A percentile compares a stretch with the other conserved stretches of the same genome.
phyloP scores from a whole-genome alignment of 2,797 vertebrate genomes.

The Capromys pilorides region DNA sequence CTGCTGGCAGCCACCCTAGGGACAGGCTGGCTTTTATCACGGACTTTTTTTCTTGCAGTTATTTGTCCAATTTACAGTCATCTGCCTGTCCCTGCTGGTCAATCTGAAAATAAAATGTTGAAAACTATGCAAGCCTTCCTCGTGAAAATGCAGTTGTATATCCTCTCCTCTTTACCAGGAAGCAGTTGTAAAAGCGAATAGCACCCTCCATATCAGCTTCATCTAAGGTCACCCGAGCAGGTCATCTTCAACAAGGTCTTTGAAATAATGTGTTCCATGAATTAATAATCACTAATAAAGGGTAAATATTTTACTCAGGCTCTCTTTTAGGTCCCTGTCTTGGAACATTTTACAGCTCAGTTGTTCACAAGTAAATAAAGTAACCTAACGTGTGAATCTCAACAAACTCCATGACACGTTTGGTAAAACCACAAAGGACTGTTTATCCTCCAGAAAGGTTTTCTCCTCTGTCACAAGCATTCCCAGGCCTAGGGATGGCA shows the following conservation, averaged over 20 bases:
- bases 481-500: constrained; percentile 17
- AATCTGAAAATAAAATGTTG: constrained; percentile 43
- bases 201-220: neutral
- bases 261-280: neutral
- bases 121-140: neutral
- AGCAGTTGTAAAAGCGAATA: neutral
- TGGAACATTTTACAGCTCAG: neutral
- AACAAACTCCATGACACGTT: neutral
- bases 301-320: neutral
- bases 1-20: neutral
- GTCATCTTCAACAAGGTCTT: constrained; percentile 34
- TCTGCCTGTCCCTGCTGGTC: constrained; percentile 21
- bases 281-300: neutral
- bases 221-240: neutral
- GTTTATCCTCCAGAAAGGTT: neutral
- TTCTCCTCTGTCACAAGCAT: constrained; percentile 24
- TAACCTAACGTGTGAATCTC: neutral
- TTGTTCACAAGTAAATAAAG: neutral
- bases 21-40: constrained; percentile 60
- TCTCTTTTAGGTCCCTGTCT: neutral
- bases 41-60: constrained; percentile 36
- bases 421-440: neutral
- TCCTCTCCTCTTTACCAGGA: neutral
- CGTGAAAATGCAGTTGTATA: neutral
- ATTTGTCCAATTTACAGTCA: constrained; percentile 61